Evolutionary conservation across 2,888 invertebrate genomes (phyloP).

Genomic region (Anarsia innoxiella): DNA sequence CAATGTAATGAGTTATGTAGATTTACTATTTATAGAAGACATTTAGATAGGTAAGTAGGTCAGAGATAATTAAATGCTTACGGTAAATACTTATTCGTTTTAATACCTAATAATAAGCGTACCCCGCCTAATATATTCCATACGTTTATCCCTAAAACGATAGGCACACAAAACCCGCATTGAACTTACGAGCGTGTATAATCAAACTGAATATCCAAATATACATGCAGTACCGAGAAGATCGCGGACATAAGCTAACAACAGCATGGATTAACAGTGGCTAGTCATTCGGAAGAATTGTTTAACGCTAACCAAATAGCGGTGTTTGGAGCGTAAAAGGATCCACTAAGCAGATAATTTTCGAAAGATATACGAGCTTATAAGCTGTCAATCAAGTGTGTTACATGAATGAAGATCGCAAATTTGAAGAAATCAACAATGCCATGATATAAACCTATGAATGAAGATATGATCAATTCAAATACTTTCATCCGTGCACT

Average conservation of each 20-base stretch:
- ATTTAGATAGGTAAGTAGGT: too few relatives aligned
- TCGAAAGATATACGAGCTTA: conserved; percentile 48
- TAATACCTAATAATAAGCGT: too few relatives aligned
- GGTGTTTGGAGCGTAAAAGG: conserved; percentile 52
- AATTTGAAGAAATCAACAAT: too few relatives aligned
- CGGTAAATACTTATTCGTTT: too few relatives aligned
- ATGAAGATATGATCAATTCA: too few relatives aligned
- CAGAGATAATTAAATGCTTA: too few relatives aligned
- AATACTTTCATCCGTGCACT: too few relatives aligned
- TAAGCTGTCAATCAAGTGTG: conserved; percentile 62
- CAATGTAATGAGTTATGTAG: too few relatives aligned
- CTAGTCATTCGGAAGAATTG: conserved; percentile 69
- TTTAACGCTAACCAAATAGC: conserved; percentile 73
- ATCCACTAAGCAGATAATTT: conserved; percentile 71
- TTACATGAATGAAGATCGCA: conserved; percentile 37
- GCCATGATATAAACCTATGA: too few relatives aligned
- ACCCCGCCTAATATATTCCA: too few relatives aligned
- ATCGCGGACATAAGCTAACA: conserved; percentile 47
- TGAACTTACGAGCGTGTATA: conserved; percentile 54
- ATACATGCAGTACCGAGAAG: conserved; percentile 40
- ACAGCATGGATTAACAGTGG: conserved; percentile 52
- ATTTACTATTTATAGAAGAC: too few relatives aligned
- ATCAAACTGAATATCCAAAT: conserved; percentile 63
- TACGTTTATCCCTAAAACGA: too few relatives aligned
- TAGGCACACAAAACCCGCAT: conserved; percentile 24